Evolutionary conservation across 2,797 vertebrate species (phyloP).

Genomic region (Streptopelia turtur): DNA sequence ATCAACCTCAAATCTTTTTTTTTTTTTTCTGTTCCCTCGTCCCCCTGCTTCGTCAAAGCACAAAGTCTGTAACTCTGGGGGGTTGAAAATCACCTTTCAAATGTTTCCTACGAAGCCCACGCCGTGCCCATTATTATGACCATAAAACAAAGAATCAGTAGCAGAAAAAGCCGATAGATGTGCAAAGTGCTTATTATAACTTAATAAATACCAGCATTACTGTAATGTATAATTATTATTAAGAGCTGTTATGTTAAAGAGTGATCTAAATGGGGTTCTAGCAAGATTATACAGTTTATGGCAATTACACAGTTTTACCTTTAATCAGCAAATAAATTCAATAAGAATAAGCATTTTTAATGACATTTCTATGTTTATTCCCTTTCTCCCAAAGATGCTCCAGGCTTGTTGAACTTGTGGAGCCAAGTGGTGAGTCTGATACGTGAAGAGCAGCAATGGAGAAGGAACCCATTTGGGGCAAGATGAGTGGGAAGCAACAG

Average conservation of each 20-base stretch:
- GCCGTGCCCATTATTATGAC: background rate
- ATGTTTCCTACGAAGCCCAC: background rate
- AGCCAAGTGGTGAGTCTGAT: background rate
- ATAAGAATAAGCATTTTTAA: background rate
- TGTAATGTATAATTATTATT: slow-evolving; percentile 15
- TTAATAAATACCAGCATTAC: background rate
- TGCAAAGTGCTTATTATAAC: background rate
- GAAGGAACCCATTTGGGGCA: background rate
- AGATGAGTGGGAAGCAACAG: background rate
- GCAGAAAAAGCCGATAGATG: background rate
- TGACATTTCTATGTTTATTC: background rate
- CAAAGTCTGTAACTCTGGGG: background rate
- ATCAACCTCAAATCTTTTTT: background rate
- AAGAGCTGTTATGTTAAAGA: background rate
- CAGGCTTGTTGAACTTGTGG: background rate
- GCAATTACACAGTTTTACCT: background rate
- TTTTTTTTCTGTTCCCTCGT: fast-evolving
- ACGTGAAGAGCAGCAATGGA: background rate
- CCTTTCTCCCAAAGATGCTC: background rate
- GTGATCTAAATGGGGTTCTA: background rate
- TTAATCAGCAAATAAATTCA: background rate
- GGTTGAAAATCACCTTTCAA: background rate
- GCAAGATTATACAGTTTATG: background rate
- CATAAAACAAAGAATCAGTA: background rate
- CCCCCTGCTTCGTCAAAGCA: background rate